Evolutionary conservation across 2,888 invertebrate species (phyloP).

Genomic region (Morpho helenor): DNA sequence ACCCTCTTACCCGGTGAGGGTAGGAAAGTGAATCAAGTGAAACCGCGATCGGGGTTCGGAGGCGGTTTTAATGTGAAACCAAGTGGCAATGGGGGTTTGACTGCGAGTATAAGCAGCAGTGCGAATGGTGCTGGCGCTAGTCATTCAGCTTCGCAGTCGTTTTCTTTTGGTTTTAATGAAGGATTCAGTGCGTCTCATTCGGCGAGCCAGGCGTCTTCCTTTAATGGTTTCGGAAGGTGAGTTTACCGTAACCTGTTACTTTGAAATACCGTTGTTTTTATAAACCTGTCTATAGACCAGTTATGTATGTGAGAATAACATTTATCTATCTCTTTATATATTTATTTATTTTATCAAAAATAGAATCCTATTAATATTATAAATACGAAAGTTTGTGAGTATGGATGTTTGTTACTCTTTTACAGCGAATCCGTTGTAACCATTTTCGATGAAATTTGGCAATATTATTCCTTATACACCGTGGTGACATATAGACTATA

Average conservation of each 20-base stretch:
- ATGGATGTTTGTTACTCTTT: too few relatives aligned
- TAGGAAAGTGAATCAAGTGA: constrained; percentile 36
- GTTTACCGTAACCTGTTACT: constrained; percentile 27
- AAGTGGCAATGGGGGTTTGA: constrained; percentile 59
- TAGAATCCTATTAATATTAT: too few relatives aligned
- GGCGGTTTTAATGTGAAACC: constrained; percentile 66
- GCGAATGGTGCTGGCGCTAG: constrained; percentile 60
- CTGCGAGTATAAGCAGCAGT: constrained; percentile 68
- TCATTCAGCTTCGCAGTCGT: constrained; percentile 69
- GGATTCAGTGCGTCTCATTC: constrained; percentile 74
- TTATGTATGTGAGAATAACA: background rate
- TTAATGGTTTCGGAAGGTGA: constrained; percentile 71
- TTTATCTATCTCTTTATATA: background rate
- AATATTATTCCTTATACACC: too few relatives aligned
- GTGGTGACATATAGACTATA: too few relatives aligned
- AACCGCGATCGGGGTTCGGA: constrained; percentile 59
- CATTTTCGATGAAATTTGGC: too few relatives aligned
- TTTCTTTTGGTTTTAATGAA: constrained; percentile 70
- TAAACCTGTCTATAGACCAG: too few relatives aligned
- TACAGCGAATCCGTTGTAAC: too few relatives aligned
- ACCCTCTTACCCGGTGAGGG: constrained; percentile 59
- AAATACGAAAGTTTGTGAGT: too few relatives aligned
- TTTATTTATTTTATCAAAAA: background rate
- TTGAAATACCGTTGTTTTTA: background rate
- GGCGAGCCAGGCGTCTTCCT: constrained; percentile 69